Evolutionary conservation across 2,113 vertebrate species (phyloP), one percentile per base, ranked within the genome.

Genomic region (Pollimyrus isidori): DNA sequence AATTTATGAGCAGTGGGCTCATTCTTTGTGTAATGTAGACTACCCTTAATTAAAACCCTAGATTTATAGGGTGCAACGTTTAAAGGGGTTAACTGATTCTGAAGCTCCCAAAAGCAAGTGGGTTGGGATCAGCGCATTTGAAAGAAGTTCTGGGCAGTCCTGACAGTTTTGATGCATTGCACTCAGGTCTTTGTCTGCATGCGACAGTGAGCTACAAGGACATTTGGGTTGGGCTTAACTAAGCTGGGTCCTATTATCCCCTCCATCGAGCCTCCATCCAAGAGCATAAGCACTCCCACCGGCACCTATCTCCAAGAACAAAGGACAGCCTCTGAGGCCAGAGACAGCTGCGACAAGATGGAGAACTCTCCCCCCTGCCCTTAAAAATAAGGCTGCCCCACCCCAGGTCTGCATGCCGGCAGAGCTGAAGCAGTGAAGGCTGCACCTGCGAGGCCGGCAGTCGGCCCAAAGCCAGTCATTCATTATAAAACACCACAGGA

Each of bases 391-490:
- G 50, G 30, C 30, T 82, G 65, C 7, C 26, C 49, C n/a, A 86
- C 49, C 21, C 69, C 30, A 13, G 42, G 30, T 42, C 49, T 30
- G 17, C 87, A 30, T 76, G 45, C 87, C 49, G 21, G 62, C 21
- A 49, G 48, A 53, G 42, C 21, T 88, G 42, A 46, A 42, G 88
- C 80, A 30, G 53, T 19, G 30, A 1, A 30, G 9, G 23, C 52
- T 23, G 39, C 52, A 89, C 88, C 88, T 89, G 88, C 13, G 42
- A 42, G 39, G 53, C 88, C 62, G 88, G 88, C 76, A 7, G 50
- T 52, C 21, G n/a, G 88, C 88, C 88, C 88, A 87, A 65, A 87
- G 53, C 80, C 88, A 30, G 49, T 89, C 88, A 69, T 45, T 89
- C 39, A 89, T 85, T 56, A 89, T 85, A 62, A 89, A 89, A 46